These are phyloP conservation scores for Athene noctua DNA, from an alignment of 2,113 vertebrate genomes.

Conservation along the genomic window DNA sequence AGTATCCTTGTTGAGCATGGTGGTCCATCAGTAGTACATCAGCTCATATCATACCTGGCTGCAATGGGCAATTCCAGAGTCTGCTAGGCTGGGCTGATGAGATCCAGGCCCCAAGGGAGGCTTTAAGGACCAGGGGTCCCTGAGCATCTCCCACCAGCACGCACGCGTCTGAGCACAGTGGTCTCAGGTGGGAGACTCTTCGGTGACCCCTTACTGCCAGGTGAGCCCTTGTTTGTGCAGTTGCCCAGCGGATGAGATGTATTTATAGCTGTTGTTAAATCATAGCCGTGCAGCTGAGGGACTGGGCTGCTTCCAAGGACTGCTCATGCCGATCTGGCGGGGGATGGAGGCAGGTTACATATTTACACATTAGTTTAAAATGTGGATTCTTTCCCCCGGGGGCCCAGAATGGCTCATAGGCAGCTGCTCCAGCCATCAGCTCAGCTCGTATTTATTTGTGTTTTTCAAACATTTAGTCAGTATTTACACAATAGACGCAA, in stretches of 20 bases:
- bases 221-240: conserved; percentile 60
- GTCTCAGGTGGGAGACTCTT: neutral
- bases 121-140: neutral
- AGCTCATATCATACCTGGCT: neutral
- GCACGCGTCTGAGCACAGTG: rapidly evolving
- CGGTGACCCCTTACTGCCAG: conserved; percentile 19
- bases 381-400: conserved; percentile 57
- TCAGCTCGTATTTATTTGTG: conserved; percentile 63
- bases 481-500: conserved; percentile 64
- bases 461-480: conserved; percentile 65
- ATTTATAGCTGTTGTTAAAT: conserved; percentile 66
- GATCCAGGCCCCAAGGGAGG: neutral
- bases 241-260: conserved; percentile 31
- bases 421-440: conserved; percentile 65
- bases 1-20: neutral
- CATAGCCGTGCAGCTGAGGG: conserved; percentile 52
- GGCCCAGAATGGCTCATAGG: conserved; percentile 55
- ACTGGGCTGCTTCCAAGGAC: conserved; percentile 53
- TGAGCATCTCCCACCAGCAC: neutral
- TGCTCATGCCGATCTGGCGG: conserved; percentile 26
- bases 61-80: neutral
- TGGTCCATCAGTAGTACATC: neutral
- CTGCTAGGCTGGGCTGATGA: neutral
- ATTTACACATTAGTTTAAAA: conserved; percentile 71
- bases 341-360: conserved; percentile 66